Base-by-base conservation (phyloP, 1,140 invertebrate species). In the Araneus ventricosus region DNA sequence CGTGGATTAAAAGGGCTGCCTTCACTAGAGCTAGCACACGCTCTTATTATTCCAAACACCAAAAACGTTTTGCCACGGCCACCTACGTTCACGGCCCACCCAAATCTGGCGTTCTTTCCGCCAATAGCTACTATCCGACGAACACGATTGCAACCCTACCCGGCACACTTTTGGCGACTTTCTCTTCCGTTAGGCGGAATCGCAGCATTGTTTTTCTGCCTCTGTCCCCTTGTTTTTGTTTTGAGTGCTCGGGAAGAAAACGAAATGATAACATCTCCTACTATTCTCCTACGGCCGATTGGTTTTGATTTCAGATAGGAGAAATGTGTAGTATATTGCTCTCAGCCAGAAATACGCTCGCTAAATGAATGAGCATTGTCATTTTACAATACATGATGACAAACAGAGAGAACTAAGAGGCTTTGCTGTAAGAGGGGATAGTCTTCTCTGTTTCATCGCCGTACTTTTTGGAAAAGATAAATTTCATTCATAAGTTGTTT, bases 61-160 rank as follows among this genome's bases (percentile, higher is more conserved):
- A 86, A 91, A 86, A 92, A 92, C 57, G 90, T 70, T 86, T 92
- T 41, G 61, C 90, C 27, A 79, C 80, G 61, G 90, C 90, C 90
- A 86, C 80, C 82, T 86, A 75, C 90, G 57, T 30, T 45, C 80
- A 41, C 30, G 90, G 39, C 90, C 90, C 57, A 92, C 90, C 90
- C 61, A 86, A 92, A 86, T 92, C 90, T 92, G 82, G 70, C 52
- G 82, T 63, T 75, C 80, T 85, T 86, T 86, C 90, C 82, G 61
- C 90, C 80, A 92, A 92, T 92, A 86, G 90, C 90, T 86, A 39
- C 59, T 52, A 84, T 85, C 82, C 61, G 24, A 92, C 24, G 20
- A 52, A 34, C n/a, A 52, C n/a, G 27, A 70, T 45, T 30, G 90
- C 90, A 92, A 75, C 82, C 90, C 90, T 91, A 45, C 8, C 20